Percentiles rank a stretch among this genome's conserved stretches.
Conservation (phyloP, 92 coral and sea anemone genomes). For the Desmophyllum pertusum region DNA sequence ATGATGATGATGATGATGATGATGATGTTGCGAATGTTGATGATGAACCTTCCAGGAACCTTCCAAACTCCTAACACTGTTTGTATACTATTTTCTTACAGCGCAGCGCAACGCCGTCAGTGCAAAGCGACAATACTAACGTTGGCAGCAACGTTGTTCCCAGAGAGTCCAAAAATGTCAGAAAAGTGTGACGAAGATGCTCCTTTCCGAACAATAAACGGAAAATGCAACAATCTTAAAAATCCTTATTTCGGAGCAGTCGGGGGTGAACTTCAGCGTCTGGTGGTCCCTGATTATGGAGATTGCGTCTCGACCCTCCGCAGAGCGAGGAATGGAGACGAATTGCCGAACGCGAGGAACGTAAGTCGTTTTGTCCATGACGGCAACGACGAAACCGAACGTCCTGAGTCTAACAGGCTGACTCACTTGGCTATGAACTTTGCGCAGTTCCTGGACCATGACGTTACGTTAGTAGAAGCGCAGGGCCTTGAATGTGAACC, state of each 20-base stretch:
- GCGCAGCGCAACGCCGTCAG: too few relatives aligned
- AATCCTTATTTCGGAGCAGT: slow-evolving; percentile 69
- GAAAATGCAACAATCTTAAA: slow-evolving; percentile 66
- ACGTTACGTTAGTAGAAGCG: slow-evolving; percentile 55
- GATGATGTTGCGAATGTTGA: too few relatives aligned
- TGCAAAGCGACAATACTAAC: not conserved
- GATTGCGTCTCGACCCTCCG: slow-evolving; percentile 59
- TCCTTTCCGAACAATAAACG: slow-evolving; percentile 59
- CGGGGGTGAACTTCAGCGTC: slow-evolving; percentile 39
- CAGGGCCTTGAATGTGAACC: slow-evolving; percentile 34
- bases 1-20: too few relatives aligned
- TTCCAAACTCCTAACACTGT: too few relatives aligned
- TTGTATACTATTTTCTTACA: too few relatives aligned
- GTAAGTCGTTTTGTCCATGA: slow-evolving; percentile 32
- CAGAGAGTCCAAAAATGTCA: not conserved
- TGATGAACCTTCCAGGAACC: too few relatives aligned
- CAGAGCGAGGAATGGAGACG: slow-evolving; percentile 15
- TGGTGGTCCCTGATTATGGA: slow-evolving; percentile 55
- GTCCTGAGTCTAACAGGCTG: slow-evolving; percentile 23
- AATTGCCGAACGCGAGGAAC: slow-evolving; percentile 52
- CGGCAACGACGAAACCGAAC: slow-evolving; percentile 31
- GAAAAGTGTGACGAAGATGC: slow-evolving; percentile 18
- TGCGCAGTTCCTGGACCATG: slow-evolving; percentile 81
- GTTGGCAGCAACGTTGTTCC: not conserved
- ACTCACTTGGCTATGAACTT: slow-evolving; percentile 72